These are phyloP conservation scores for Pristionchus fissidentatus DNA, from an alignment of 2,888 invertebrate species.

Conservation along the genomic window DNA sequence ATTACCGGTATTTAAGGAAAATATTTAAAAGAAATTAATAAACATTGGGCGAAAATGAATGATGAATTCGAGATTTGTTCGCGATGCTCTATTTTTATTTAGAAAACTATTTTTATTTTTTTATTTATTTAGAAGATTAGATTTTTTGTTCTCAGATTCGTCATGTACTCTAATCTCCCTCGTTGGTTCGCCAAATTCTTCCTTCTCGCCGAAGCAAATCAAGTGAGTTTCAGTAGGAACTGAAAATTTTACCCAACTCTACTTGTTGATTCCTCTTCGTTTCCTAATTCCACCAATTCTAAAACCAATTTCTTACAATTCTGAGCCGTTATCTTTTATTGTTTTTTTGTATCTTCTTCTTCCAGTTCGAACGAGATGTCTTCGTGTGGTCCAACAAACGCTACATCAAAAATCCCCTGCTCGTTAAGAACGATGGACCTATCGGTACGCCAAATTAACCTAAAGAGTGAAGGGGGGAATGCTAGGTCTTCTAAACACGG, in stretches of 20 bases:
- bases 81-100: no score
- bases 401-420: constrained; percentile 83
- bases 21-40: no score
- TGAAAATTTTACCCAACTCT: no score
- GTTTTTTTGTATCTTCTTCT: constrained; percentile 53
- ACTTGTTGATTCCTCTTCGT: no score
- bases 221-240: constrained; percentile 74
- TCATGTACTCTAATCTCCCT: constrained; percentile 84
- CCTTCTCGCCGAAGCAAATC: constrained; percentile 82
- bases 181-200: constrained; percentile 82
- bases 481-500: not conserved
- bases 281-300: no score
- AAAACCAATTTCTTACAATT: not conserved
- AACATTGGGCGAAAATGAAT: no score
- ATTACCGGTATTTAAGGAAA: no score
- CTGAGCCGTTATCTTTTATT: no score
- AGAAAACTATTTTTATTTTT: no score
- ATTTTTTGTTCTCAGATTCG: constrained; percentile 82
- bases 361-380: constrained; percentile 87
- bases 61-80: no score
- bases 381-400: constrained; percentile 89
- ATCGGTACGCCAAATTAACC: constrained; percentile 79
- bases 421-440: constrained; percentile 84
- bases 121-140: no score
- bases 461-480: not conserved